Percentiles rank a stretch among this genome's conserved stretches.
phyloP scores from a whole-genome alignment of 2,888 invertebrate species.

The Drosophila incognita region DNA sequence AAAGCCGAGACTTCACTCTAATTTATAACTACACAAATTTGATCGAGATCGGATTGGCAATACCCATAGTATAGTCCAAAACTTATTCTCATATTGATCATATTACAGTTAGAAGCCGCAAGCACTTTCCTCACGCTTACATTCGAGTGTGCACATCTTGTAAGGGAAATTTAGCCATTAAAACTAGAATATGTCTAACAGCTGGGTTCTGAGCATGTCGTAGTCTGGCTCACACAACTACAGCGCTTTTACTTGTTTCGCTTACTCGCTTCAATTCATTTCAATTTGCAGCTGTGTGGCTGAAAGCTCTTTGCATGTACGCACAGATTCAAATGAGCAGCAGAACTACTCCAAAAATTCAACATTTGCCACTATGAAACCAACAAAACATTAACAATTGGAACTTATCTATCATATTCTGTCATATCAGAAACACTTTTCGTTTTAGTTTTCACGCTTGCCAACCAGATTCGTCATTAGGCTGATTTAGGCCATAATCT shows the following conservation, averaged over 20 bases:
- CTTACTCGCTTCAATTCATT: background rate
- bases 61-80: background rate
- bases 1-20: background rate
- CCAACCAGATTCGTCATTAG: constrained; percentile 39
- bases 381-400: constrained; percentile 1
- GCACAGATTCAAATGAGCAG: constrained; percentile 20
- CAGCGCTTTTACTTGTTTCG: background rate
- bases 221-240: background rate
- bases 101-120: background rate
- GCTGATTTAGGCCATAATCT: constrained; percentile 35
- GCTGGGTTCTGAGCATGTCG: background rate
- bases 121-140: background rate
- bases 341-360: background rate
- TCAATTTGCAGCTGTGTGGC: constrained; percentile 10
- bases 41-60: background rate
- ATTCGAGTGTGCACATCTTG: background rate
- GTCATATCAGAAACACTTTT: constrained; percentile 40
- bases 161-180: background rate
- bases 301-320: constrained; percentile 26
- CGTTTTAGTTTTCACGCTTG: constrained; percentile 50
- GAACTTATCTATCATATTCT: constrained; percentile 39
- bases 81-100: background rate
- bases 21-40: background rate
- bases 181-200: background rate
- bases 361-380: background rate